Evolutionary conservation across 2,797 vertebrate genomes (phyloP), one percentile per base, ranked within the genome.

Genomic region (Propithecus deckenii): DNA sequence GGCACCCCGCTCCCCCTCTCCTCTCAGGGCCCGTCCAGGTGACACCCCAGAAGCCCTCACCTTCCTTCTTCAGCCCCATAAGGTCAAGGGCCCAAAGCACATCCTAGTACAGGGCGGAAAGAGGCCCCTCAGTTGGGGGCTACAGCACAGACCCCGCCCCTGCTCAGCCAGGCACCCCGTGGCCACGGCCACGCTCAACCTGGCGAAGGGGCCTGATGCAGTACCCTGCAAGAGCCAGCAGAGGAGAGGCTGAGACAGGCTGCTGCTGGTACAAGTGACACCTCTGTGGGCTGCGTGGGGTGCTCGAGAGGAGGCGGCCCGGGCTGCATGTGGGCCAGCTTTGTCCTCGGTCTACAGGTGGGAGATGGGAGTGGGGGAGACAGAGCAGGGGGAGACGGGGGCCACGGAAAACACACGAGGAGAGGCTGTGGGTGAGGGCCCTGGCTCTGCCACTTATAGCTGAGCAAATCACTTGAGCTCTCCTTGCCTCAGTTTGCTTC

Each of bases 321-420:
- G 61, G 65, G 35, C 32, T 25, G 85, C 0, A 6, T 5, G 17
- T 38, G 32, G 11, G n/a, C 28, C 22, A 9, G 11, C 30, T 41
- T 63, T 95, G 35, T 46, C 41, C n/a, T 55, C 23, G 4, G 1
- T 72, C 43, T 61, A 65, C 1, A 3, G 32, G 63, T 8, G 32
- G 15, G 52, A 17, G 63, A n/a, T 18, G 63, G 63, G 32, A 65
- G n/a, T 65, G 32, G 32, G 32, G 32, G 17, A n/a, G 59, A 46
- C 13, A 35, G 4, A 92, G 57, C 59, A 65, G 55, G 8, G 20
- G 35, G 17, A 52, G 22, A 22, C 81, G n/a, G 20, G 50, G 50
- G 22, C 28, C 41, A 0, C 0, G 23, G 57, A n/a, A 75, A 78
- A 63, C 1, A 13, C 0, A 1, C 1, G 15, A 32, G 9, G 20